Conservation (phyloP, 2,113 vertebrate genomes). For the Sapayoa aenigma region DNA sequence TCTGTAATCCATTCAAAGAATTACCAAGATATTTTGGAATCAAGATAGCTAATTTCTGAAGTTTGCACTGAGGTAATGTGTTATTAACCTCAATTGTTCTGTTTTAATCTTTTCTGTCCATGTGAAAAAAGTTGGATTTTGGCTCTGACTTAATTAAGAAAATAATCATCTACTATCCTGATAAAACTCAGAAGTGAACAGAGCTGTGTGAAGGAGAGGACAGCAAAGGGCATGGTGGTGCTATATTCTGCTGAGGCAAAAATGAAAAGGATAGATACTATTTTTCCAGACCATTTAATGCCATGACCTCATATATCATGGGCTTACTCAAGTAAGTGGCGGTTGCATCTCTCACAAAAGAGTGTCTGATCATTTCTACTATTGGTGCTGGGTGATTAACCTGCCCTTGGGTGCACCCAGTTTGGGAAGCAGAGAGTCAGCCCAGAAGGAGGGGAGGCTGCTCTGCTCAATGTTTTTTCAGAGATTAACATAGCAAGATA, state of each 20-base stretch:
- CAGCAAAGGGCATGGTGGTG: neutral
- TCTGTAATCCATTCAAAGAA: constrained; percentile 26
- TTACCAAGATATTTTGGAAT: constrained; percentile 14
- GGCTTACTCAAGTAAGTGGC: neutral
- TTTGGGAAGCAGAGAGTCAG: neutral
- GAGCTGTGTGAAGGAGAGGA: neutral
- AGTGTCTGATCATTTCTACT: neutral
- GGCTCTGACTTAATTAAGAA: constrained; percentile 1
- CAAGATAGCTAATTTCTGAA: constrained; percentile 13
- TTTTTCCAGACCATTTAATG: neutral
- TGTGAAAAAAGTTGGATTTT: neutral
- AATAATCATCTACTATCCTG: neutral
- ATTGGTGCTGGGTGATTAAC: neutral
- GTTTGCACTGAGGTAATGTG: constrained; percentile 7
- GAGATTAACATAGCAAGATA: neutral
- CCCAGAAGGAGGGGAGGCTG: neutral
- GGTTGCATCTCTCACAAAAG: neutral
- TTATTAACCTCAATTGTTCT: constrained; percentile 32
- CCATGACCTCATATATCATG: neutral
- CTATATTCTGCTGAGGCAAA: neutral
- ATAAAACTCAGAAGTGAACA: neutral
- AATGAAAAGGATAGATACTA: neutral
- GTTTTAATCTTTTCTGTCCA: constrained; percentile 6
- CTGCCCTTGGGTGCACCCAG: rapidly evolving
- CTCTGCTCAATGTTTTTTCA: rapidly evolving